These are phyloP conservation scores for Peromyscus californicus DNA, from an alignment of 2,113 vertebrate genomes.

Conservation along the genomic window DNA sequence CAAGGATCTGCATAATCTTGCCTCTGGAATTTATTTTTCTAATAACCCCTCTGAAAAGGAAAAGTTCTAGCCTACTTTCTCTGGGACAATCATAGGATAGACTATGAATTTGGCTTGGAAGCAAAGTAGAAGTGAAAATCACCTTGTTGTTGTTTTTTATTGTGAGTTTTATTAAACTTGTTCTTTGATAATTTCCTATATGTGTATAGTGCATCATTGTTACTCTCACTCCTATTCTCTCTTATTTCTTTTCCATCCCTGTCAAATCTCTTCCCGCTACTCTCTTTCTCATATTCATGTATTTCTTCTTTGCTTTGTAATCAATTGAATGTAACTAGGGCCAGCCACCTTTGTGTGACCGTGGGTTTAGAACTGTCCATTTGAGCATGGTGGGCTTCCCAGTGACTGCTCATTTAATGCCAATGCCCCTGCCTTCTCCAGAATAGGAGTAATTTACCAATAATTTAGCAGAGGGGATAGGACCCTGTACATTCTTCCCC, in stretches of 20 bases:
- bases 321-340: not conserved
- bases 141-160: not conserved
- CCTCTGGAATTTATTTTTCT: conserved; percentile 38
- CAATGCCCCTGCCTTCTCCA: not conserved
- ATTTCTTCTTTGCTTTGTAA: not conserved
- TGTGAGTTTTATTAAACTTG: not conserved
- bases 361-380: not conserved
- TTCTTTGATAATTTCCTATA: not conserved
- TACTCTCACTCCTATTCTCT: not conserved
- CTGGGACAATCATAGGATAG: not conserved
- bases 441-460: not conserved
- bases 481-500: not conserved
- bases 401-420: no score
- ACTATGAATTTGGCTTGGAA: not conserved
- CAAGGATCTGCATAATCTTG: not conserved
- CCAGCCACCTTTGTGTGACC: not conserved
- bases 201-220: not conserved
- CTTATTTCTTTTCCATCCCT: no score
- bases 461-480: not conserved
- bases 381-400: not conserved
- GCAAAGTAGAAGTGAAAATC: not conserved
- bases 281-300: not conserved
- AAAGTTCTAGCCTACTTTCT: not conserved
- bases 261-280: no score
- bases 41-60: conserved; percentile 5